These are phyloP conservation scores for Tipula vernalis DNA, from an alignment of 2,888 invertebrate species.

Conservation along the genomic window DNA sequence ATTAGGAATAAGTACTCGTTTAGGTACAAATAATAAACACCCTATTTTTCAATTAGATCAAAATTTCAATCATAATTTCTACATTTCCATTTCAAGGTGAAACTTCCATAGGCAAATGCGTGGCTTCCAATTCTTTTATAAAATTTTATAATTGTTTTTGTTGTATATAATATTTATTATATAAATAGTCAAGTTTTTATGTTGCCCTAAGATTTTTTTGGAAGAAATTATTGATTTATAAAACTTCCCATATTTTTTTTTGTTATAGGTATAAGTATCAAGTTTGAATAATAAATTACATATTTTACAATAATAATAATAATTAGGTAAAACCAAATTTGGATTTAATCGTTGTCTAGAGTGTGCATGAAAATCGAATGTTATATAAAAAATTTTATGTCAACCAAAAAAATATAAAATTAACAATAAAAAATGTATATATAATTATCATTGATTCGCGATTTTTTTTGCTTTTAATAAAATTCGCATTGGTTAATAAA, in stretches of 20 bases:
- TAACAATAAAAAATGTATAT: not conserved
- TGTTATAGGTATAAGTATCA: not conserved
- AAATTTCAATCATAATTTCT: not conserved
- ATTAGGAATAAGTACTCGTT: too few species aligned
- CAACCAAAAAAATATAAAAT: not conserved
- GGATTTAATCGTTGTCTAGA: not conserved
- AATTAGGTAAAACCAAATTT: not conserved
- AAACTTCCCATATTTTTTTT: not conserved
- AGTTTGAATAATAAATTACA: not conserved
- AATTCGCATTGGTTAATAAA: not conserved
- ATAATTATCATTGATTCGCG: not conserved
- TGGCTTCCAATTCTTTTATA: not conserved
- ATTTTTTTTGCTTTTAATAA: not conserved
- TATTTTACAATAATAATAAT: not conserved
- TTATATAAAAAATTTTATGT: not conserved
- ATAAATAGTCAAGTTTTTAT: not conserved
- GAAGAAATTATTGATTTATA: not conserved
- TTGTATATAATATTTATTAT: not conserved
- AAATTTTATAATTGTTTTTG: not conserved
- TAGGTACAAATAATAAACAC: too few species aligned
- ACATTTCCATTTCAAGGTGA: not conserved
- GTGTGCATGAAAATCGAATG: not conserved
- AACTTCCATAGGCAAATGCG: not conserved
- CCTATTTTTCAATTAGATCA: too few species aligned
- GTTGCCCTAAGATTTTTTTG: not conserved